phyloP scores from a whole-genome alignment of 2,888 invertebrate species.

The Seira sanloemensis region DNA sequence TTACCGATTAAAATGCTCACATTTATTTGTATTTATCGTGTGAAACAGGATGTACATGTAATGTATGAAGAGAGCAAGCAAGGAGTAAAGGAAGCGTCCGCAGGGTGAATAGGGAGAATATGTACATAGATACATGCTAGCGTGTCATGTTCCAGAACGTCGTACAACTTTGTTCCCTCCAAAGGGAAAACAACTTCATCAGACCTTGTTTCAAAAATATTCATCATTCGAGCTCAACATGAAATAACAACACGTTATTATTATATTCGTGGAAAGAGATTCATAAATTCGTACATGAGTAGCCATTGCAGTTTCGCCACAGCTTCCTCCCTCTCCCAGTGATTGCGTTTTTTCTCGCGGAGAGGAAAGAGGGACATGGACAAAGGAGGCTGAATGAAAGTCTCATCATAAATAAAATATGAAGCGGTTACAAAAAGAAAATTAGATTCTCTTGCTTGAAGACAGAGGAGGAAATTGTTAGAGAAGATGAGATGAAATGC shows the following conservation, averaged over 20 bases:
- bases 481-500: constrained; percentile 23
- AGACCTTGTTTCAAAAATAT: background rate
- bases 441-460: background rate
- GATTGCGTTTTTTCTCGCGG: background rate
- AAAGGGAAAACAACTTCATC: constrained; percentile 1
- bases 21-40: background rate
- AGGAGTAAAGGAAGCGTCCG: background rate
- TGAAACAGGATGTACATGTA: background rate
- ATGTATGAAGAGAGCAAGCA: too few species aligned
- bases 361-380: background rate
- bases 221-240: too few species aligned
- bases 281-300: background rate
- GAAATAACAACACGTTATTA: background rate
- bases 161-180: background rate
- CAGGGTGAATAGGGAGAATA: too few species aligned
- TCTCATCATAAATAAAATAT: constrained; percentile 43
- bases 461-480: background rate
- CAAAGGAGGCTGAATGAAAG: constrained; percentile 6
- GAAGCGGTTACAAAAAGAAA: constrained; percentile 20
- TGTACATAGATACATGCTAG: background rate
- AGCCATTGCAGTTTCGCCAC: background rate
- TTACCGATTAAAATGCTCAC: background rate
- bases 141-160: background rate
- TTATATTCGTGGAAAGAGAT: background rate
- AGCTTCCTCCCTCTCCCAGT: background rate